Conservation (phyloP, 2,113 vertebrate genomes). For the Rallus limicola region DNA sequence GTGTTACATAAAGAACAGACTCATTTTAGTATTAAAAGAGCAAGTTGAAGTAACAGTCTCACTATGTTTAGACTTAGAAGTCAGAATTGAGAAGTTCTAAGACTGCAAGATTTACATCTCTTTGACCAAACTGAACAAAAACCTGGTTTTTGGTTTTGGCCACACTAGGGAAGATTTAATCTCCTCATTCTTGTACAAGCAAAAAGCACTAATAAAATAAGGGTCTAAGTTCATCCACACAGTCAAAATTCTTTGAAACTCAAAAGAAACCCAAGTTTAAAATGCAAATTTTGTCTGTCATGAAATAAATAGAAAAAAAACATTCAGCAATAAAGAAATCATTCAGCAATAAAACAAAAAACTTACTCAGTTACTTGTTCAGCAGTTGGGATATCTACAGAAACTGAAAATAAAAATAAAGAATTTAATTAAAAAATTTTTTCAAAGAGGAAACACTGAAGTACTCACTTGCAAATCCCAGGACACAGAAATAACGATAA, state of each 20-base stretch:
- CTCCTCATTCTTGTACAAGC: not conserved
- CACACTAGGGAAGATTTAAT: not conserved
- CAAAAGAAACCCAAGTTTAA: not conserved
- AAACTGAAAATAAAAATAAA: conserved; percentile 80
- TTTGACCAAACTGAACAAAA: not conserved
- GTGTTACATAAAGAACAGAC: not conserved
- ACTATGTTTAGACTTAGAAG: not conserved
- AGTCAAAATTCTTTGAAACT: not conserved
- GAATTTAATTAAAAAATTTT: conserved; percentile 37
- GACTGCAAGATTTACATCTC: not conserved
- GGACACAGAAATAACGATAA: not conserved
- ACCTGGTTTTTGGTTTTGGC: not conserved
- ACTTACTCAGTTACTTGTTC: conserved; percentile 82
- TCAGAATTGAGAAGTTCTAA: not conserved
- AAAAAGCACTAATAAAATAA: not conserved
- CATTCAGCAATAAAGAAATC: conserved; percentile 1
- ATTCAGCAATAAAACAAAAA: conserved; percentile 43
- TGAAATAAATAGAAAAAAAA: not conserved
- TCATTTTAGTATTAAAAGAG: not conserved
- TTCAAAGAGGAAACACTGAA: not conserved
- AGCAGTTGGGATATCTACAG: conserved; percentile 72
- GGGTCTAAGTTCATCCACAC: not conserved
- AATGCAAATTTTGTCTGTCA: not conserved
- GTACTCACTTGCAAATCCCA: not conserved
- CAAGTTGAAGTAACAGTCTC: not conserved